Base-by-base conservation (phyloP, 2,113 vertebrate genomes). In the Proteles cristata region DNA sequence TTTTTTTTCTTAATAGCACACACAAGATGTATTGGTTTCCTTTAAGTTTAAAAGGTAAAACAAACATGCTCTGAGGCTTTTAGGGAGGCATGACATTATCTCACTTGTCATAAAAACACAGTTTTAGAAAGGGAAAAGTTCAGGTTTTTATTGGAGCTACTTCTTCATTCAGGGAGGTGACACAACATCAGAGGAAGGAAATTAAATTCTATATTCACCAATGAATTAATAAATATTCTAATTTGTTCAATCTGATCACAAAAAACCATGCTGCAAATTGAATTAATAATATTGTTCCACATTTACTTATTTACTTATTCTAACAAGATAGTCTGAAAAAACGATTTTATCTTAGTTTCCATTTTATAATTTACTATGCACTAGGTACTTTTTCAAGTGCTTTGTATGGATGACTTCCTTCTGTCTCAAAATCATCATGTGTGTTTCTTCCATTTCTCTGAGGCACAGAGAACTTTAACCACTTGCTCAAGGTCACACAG, bases 41-140 rank as follows among this genome's bases (percentile, higher is more conserved):
- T 81, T 81, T 79, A 94, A 82, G 39, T 86, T 85, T 63, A 73
- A 92, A 88, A 92, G 43, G 61, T 14, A 66, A 94, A 81, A 43
- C 7, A 71, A 90, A 45, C 7, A 7, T 33, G 1, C 16, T 73
- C 35, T 79, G 31, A 81, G 33, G 19, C 39, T 65, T 79, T 68
- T 26, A 45, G 39, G n/a, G 14, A 39, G 14, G 16, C 2, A 17
- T 5, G 16, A 0, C 3, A 5, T 79, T 11, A 26, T 11, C 55
- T 81, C 28, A 73, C 14, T 43, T 48, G 35, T 63, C 48, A 84
- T 10, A 7, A 48, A 48, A 87, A 31, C 3, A 55, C 31, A 16
- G 11, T 28, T 66, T 48, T 33, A 15, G 48, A 35, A 26, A 86
- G 23, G 55, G 55, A 73, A 63, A 82, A 39, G 16, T 58, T 82